Conservation (phyloP, 2,888 invertebrate species). For the Thera obeliscata region DNA sequence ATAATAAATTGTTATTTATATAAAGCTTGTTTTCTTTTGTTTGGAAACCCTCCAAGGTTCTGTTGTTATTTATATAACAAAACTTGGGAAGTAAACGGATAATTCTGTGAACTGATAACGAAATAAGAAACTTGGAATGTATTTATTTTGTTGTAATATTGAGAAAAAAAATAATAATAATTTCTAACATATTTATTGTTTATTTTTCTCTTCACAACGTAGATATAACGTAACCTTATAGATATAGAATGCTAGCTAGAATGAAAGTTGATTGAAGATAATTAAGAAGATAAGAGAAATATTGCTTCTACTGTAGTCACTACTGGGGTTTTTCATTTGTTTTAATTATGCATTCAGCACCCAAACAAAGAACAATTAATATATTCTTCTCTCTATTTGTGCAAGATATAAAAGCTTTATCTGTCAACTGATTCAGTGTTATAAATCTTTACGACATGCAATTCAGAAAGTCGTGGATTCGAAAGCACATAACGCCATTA, state of each 20-base stretch:
- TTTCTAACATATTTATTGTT: too few relatives aligned
- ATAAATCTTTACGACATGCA: conserved; percentile 11
- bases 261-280: too few relatives aligned
- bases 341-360: too few relatives aligned
- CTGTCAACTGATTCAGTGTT: conserved; percentile 1
- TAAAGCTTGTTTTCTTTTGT: conserved; percentile 1
- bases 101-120: conserved; percentile 18
- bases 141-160: neutral
- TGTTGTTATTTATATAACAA: conserved; percentile 36
- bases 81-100: conserved; percentile 29
- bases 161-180: neutral
- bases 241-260: too few relatives aligned
- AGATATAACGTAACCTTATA: too few relatives aligned
- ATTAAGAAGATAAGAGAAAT: too few relatives aligned
- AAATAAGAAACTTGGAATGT: conserved; percentile 12
- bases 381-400: too few relatives aligned
- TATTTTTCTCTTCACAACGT: too few relatives aligned
- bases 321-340: too few relatives aligned
- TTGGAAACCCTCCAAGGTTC: conserved; percentile 14
- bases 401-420: too few relatives aligned
- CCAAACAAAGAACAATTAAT: too few relatives aligned
- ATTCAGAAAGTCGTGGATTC: conserved; percentile 7
- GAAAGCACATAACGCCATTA: conserved; percentile 19
- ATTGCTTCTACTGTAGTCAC: too few relatives aligned
- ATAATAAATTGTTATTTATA: neutral